Evolutionary conservation across 2,797 vertebrate species (phyloP), one percentile per base, ranked within the genome.

Genomic region (Enteromius viviparus): DNA sequence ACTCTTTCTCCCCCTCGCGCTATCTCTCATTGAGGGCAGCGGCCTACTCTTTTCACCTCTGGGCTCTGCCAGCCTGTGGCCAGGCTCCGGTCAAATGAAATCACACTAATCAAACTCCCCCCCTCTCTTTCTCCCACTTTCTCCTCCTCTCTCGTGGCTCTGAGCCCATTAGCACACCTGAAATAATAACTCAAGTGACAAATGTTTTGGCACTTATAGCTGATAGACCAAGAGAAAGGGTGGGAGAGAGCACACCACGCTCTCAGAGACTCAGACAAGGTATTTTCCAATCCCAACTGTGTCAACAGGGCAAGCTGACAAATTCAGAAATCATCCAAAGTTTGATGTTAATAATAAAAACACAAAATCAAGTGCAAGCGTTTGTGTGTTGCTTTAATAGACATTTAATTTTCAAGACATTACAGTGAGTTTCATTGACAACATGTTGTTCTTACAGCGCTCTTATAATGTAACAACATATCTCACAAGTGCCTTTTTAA

Each of bases 121-220:
- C 68, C 84, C 80, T 87, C 87, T 85, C 84, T 89, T 87, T 87
- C 83, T 77, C 74, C 32, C 65, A 40, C 77, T 53, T 68, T 79
- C 76, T 85, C 49, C 51, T 85, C 71, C 84, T 86, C 87, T 86
- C 87, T 85, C 32, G 82, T 92, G 91, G 92, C 90, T 92, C 90
- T 81, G 82, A 93, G 93, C 89, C 94, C 93, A 94, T 94, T 92
- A 93, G 91, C 93, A 91, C 96, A 95, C 95, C 94, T 95, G 95
- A 92, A 94, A 95, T 94, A 95, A 93, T 91, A 94, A 91, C 88
- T 77, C 58, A 9, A 53, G 91, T 90, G 92, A 92, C 91, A 94
- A 93, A 92, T 91, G 89, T 88, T 91, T 85, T 76, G 82, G 64
- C 81, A 72, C 84, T 88, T 86, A 87, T 66, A 75, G 82, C 89